Conservation (phyloP, 2,888 invertebrate species). For the Autographa gamma region DNA sequence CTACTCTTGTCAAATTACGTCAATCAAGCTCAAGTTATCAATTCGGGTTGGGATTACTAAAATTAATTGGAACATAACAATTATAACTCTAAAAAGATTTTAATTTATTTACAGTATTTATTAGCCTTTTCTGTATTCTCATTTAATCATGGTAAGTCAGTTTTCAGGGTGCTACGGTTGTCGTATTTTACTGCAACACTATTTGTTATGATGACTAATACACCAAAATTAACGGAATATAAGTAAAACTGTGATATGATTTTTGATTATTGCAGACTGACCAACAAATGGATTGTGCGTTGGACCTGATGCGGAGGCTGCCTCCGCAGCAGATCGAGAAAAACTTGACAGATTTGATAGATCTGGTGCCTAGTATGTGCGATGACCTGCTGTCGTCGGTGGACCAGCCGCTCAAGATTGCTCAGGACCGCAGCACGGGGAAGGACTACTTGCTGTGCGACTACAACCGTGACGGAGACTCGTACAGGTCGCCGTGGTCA, state of each 20-base stretch:
- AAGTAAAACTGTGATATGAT: slow-evolving; percentile 59
- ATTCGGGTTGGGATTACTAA: slow-evolving; percentile 67
- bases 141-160: slow-evolving; percentile 70
- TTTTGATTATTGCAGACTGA: slow-evolving; percentile 91
- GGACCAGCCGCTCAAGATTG: slow-evolving; percentile 99
- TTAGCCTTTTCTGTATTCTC: slow-evolving; percentile 47
- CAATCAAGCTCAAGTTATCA: slow-evolving; percentile 53
- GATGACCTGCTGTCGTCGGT: slow-evolving; percentile 99
- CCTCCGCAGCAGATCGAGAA: slow-evolving; percentile 99
- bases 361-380: slow-evolving; percentile 97
- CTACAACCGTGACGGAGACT: slow-evolving; percentile 99
- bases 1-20: slow-evolving; percentile 63
- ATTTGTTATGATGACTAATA: slow-evolving; percentile 87
- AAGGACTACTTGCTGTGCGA: slow-evolving; percentile 99
- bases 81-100: slow-evolving; percentile 46
- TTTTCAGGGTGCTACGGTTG: slow-evolving; percentile 24
- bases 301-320: slow-evolving; percentile 99
- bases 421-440: slow-evolving; percentile 97
- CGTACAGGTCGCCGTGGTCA: slow-evolving; percentile 99
- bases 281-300: slow-evolving; percentile 99
- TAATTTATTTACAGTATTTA: slow-evolving; percentile 51
- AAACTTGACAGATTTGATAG: slow-evolving; percentile 99
- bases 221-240: slow-evolving; percentile 66
- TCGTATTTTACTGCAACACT: slow-evolving; percentile 45
- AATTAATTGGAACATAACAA: slow-evolving; percentile 49